These are phyloP conservation scores for Gibbula magus DNA, from an alignment of 2,888 invertebrate species.

Conservation along the genomic window DNA sequence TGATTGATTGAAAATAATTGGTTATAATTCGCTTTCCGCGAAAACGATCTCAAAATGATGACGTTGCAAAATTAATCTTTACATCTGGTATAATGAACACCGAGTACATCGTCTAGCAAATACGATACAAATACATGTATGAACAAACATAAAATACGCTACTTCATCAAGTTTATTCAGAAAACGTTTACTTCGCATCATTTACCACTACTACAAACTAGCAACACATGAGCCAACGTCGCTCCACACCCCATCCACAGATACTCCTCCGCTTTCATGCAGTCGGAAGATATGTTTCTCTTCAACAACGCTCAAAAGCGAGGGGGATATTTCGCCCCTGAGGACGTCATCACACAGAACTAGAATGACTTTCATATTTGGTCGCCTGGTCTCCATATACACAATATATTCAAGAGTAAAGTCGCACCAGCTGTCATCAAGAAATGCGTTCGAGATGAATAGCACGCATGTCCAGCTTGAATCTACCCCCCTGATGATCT, in stretches of 20 bases:
- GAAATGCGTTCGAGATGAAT: not conserved
- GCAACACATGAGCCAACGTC: too few relatives aligned
- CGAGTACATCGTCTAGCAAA: too few relatives aligned
- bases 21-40: too few relatives aligned
- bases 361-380: not conserved
- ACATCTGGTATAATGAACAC: too few relatives aligned
- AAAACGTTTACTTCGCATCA: too few relatives aligned
- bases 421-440: not conserved
- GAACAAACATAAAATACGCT: too few relatives aligned
- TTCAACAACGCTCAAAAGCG: not conserved
- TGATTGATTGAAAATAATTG: too few relatives aligned
- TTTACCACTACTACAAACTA: too few relatives aligned
- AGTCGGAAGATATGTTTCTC: not conserved
- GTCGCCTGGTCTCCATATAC: not conserved
- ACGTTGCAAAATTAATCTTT: too few relatives aligned
- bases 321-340: not conserved
- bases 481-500: not conserved
- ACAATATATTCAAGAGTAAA: not conserved
- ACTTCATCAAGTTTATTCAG: too few relatives aligned
- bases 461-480: not conserved
- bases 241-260: not conserved
- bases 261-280: not conserved
- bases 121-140: too few relatives aligned
- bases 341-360: not conserved
- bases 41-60: too few relatives aligned